These are phyloP conservation scores for Actinostola sp. DNA, from an alignment of 92 coral and sea anemone species.

Conservation along the genomic window DNA sequence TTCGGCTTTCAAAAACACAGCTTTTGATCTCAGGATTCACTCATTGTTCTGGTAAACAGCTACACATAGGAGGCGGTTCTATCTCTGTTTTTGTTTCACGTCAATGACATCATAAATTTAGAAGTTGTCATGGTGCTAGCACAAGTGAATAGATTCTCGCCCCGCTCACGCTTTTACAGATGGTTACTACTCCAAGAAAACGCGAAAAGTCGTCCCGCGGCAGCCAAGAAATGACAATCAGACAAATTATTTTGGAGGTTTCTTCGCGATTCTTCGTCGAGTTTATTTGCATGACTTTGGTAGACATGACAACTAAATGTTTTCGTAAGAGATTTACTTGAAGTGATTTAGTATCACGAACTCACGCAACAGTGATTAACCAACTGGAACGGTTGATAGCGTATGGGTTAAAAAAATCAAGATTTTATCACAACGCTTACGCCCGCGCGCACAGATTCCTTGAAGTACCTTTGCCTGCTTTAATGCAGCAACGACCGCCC, in stretches of 20 bases:
- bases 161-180: too few species aligned
- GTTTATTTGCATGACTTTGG: constrained; percentile 22
- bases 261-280: background rate
- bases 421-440: background rate
- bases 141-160: background rate
- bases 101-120: background rate
- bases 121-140: background rate
- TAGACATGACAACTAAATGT: constrained; percentile 5
- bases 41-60: constrained; percentile 1
- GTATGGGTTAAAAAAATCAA: background rate
- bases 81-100: constrained; percentile 1
- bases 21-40: constrained; percentile 10
- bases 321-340: constrained; percentile 25
- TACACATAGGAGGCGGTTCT: constrained; percentile 3
- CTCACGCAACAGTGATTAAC: constrained; percentile 17
- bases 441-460: too few species aligned
- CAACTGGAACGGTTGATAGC: constrained; percentile 29
- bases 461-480: too few species aligned
- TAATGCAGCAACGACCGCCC: too few species aligned
- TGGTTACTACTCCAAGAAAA: too few species aligned
- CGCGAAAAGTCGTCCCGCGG: background rate
- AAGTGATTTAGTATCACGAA: constrained; percentile 21
- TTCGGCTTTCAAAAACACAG: constrained; percentile 12
- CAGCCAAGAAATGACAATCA: background rate
- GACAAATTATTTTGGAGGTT: background rate